Evolutionary conservation across 2,113 vertebrate genomes (phyloP), one percentile per base, ranked within the genome.

Genomic region (Chaenogobius annularis): DNA sequence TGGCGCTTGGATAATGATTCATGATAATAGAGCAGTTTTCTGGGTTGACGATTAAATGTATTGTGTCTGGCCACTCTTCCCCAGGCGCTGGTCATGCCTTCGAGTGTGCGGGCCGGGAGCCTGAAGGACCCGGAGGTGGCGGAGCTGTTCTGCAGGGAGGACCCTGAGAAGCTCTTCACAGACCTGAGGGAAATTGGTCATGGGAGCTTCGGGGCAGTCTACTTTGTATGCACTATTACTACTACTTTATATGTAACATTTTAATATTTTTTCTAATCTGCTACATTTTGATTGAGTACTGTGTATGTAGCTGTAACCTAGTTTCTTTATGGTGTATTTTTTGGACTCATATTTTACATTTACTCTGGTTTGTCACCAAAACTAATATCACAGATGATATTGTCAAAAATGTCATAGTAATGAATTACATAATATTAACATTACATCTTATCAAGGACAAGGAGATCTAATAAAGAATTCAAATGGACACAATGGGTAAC

Each of bases 51-150:
- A 22, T 55, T 55, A 55, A 22, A 55, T 55, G 15, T 52, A 14
- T 5, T 50, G 47, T 50, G 47, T 90, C 70, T 79, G 71, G 79
- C 66, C 46, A 58, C 1, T 9, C 1, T 81, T 84, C 85, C 72
- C 79, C 85, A 93, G 89, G 94, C 93, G 89, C 93, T 94, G 94
- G 92, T 86, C 93, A 97, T 97, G 95, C 96, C 96, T 65, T 93
- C 94, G 85, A 96, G 93, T 93, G 95, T 93, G 89, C 93, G 96
- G 93, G 95, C 96, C 46, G 95, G 96, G 90, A 96, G 93, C 92
- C 92, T 97, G 92, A 96, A 96, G 93, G 96, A 97, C 90, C 96
- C 96, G 37, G 96, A 97, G 91, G 95, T 96, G 87, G 95, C 96
- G 61, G 96, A 97, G 83, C 94, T 97, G 63, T 97, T 97, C 91